A percentile compares a stretch with the other conserved stretches of the same genome.
Conservation (phyloP, 2,888 invertebrate genomes). For the Nephrotoma guestfalica region DNA sequence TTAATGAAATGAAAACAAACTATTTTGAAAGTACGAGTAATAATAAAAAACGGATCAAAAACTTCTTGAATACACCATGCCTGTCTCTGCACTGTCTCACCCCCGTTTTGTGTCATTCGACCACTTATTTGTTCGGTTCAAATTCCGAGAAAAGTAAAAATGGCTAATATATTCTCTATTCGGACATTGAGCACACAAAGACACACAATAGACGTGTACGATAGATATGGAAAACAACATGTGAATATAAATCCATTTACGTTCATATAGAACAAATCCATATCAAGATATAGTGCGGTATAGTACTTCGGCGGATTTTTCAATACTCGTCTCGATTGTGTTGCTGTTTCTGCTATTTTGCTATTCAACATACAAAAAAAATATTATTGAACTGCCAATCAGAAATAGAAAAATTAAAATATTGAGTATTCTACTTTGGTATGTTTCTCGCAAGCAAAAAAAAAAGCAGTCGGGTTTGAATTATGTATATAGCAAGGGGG, state of each 20-base stretch:
- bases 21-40: too few species aligned
- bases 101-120: neutral
- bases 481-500: neutral
- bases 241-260: neutral
- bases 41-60: too few species aligned
- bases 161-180: neutral
- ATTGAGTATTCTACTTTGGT: neutral
- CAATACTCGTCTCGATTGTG: neutral
- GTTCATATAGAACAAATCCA: neutral
- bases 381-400: neutral
- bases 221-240: neutral
- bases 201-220: neutral
- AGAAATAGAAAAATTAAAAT: neutral
- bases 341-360: neutral
- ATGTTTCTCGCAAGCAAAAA: neutral
- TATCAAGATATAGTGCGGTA: neutral
- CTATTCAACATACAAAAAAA: neutral
- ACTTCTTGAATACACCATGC: too few species aligned
- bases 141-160: neutral
- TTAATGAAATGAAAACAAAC: too few species aligned
- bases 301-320: neutral
- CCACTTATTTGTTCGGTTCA: neutral
- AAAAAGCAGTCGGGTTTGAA: neutral
- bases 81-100: neutral
- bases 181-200: neutral